A percentile compares a stretch with the other conserved stretches of the same genome.
phyloP scores from a whole-genome alignment of 2,888 invertebrate species.

The Didymodactylos carnosus region DNA sequence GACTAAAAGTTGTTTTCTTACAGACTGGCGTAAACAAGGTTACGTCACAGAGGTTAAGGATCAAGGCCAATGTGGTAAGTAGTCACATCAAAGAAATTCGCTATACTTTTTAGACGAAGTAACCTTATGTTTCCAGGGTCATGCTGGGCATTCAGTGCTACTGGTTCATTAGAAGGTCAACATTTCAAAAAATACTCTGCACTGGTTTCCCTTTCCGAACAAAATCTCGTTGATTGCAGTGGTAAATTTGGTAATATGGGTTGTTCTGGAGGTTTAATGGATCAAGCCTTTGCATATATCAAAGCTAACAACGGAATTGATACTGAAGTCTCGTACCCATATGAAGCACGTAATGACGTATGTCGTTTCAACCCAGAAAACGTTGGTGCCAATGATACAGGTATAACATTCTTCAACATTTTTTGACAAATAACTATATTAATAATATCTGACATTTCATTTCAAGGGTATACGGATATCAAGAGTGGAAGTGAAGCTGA shows the following conservation, averaged over 20 bases:
- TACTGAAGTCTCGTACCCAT: constrained; percentile 26
- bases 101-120: background rate
- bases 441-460: too few relatives aligned
- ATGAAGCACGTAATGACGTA: constrained; percentile 3
- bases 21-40: too few relatives aligned
- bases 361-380: constrained; percentile 15
- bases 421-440: too few relatives aligned
- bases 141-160: constrained; percentile 54
- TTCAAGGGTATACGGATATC: constrained; percentile 18
- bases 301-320: constrained; percentile 16
- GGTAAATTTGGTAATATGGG: constrained; percentile 55
- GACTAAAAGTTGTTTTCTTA: too few relatives aligned
- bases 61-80: constrained; percentile 22
- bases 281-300: constrained; percentile 17
- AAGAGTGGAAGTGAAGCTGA: constrained; percentile 17
- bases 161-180: constrained; percentile 15
- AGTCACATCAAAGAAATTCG: background rate
- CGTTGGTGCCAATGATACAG: constrained; percentile 16
- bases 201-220: constrained; percentile 66
- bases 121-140: constrained; percentile 28
- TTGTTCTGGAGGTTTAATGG: constrained; percentile 50
- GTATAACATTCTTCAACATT: too few relatives aligned
- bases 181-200: constrained; percentile 54
- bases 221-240: constrained; percentile 75
- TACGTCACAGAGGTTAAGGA: too few relatives aligned